Evolutionary conservation across 23 tunicate species (phyloP), one percentile per base, ranked within the genome.

Genomic region (Halocynthia aurantium): DNA sequence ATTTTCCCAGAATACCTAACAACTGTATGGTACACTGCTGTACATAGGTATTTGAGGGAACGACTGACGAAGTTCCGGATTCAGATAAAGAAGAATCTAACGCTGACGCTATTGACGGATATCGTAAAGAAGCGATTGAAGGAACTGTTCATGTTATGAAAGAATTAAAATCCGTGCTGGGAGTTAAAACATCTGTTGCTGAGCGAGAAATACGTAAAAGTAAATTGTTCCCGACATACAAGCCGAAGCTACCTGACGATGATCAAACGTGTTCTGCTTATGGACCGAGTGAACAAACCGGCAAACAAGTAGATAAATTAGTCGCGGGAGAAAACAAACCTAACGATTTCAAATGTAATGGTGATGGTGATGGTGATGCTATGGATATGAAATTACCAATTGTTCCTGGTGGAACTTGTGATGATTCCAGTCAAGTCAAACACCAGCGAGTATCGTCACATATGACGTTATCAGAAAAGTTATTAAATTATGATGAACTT

Each of bases 161-260:
- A 49, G 97, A 91, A 73, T 70, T 91, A 31, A 70, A 77, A 82
- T 91, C 97, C 0, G 97, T 91, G 6, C 81, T 91, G 40, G 88
- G 85, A 18, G 77, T 76, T 0, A 84, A 80, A 40, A 91, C 97
- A 6, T 82, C 82, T 15, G 91, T 67, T 44, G 67, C 85, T 54
- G 78, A 91, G 61, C 76, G 97, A 52, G 91, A 85, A 52, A 80
- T 82, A 62, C 68, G 97, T 77, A 91, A 91, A 70, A 52, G 56
- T n/a, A 77, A 91, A 85, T 84, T 91, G 18, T 91, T 91, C 61
- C 97, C 97, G 10, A 22, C 66, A 10, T 84, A 84, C 78, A 62
- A 44, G 8, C 69, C 77, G 54, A 86, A 86, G 55, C 17, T 17
- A 8, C 49, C 22, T 65, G 31, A 65, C 31, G 0, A 8, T 5